A percentile compares a stretch with the other conserved stretches of the same genome.
phyloP scores from a whole-genome alignment of 2,113 vertebrate species.

The Pseudopodoces humilis region DNA sequence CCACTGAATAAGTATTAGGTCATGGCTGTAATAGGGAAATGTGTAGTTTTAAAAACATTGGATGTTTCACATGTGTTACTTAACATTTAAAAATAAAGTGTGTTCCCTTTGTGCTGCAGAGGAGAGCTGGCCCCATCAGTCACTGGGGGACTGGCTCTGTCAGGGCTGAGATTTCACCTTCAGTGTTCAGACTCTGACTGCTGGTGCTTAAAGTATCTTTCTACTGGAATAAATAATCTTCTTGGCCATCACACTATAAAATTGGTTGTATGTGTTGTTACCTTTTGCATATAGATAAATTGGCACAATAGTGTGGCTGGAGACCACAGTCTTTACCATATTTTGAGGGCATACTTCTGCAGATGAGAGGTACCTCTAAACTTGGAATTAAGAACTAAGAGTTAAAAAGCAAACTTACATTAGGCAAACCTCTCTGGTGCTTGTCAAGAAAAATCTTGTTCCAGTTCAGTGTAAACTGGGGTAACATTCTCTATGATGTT shows the following conservation, averaged over 20 bases:
- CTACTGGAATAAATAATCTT: neutral
- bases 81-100: neutral
- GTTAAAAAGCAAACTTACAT: neutral
- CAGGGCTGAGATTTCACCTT: neutral
- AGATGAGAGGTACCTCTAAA: neutral
- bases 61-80: neutral
- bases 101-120: neutral
- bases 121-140: neutral
- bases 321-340: neutral
- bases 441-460: neutral
- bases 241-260: neutral
- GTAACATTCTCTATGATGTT: neutral
- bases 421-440: neutral
- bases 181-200: neutral
- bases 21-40: slow-evolving; percentile 15
- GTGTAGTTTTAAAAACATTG: slow-evolving; percentile 4
- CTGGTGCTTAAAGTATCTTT: neutral
- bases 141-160: neutral
- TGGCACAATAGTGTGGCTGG: neutral
- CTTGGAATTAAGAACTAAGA: neutral
- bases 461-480: neutral
- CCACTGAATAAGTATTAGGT: slow-evolving; percentile 22
- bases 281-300: neutral
- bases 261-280: neutral
- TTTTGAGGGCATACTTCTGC: neutral